Evolutionary conservation across 1,140 invertebrate genomes (phyloP), one percentile per base, ranked within the genome.

Genomic region (Phenacoccus solenopsis): DNA sequence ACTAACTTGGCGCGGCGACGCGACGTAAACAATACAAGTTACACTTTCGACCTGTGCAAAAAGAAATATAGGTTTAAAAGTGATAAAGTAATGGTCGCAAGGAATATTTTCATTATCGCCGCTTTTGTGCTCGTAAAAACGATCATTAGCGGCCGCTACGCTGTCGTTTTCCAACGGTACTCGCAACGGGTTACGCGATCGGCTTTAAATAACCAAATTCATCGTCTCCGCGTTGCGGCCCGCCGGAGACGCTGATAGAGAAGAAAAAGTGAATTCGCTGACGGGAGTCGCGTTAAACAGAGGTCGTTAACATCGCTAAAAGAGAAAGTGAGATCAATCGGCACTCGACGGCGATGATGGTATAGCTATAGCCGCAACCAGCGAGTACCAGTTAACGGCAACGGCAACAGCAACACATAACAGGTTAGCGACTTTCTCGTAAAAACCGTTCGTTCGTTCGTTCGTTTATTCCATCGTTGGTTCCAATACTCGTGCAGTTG

Each of bases 321-420:
- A 64, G 59, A 64, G 59, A 64, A 64, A 64, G 59, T 64, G 59
- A 64, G 59, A 64, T 64, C 59, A 25, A 20, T 24, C 59, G 59
- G 59, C 59, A 27, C 9, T 9, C 32, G 9, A 38, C 9, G n/a
- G n/a, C 32, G 32, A 64, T 64, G 59, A 27, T 64, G 59, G 59
- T 24, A 25, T 24, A 22, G 20, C 59, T n/a, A n/a, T n/a, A 64
- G 20, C 59, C 59, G 25, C 22, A 24, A 27, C 21, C 22, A 64
- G 20, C 59, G 59, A 64, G 59, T 27, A 20, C 59, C 59, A 64
- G 59, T 64, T 64, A 64, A 64, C 59, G 59, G 59, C 59, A 64
- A 64, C 59, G 59, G 22, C 25, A 64, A 64, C 59, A 22, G 59
- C 59, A 64, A 64, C 59, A 25, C 21, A 27, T 64, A 49, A 64